Base-by-base conservation (phyloP, 2,113 vertebrate species). In the Rallus limicola region DNA sequence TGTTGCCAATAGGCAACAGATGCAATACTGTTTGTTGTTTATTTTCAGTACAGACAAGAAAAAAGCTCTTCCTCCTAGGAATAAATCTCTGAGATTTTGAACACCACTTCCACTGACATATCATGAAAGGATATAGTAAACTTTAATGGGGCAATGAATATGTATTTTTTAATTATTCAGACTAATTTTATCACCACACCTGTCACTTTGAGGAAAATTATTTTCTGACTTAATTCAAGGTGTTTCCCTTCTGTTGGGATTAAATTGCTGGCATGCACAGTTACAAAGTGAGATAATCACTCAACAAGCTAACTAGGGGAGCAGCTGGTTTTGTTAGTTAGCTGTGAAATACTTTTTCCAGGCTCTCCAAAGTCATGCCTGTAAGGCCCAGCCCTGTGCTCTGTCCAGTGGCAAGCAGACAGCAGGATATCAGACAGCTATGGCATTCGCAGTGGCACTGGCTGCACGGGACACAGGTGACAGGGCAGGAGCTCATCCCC, bases 401-500 rank as follows among this genome's bases (percentile, higher is more conserved):
- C 28, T 6, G 0, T 7, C 19, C 42, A n/a, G 46, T 1, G 2
- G 28, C 69, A 63, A 31, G 46, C 46, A 71, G 52, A 36, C 4
- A 28, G 52, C 4, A 5, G 21, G 53, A 69, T 18, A 29, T 18
- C 38, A 50, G 46, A 9, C 72, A 42, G n/a, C 24, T 3, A 0
- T 7, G 19, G 36, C 20, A 18, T 1, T 0, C 24, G 6, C 13
- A 38, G 46, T 2, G 2, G 26, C 59, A 10, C 26, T 1, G 1
- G 36, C 48, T 1, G 1, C 40, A 34, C 1, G 2, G 12, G 48
- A 50, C 16, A 42, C 29, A 20, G n/a, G 29, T 28, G 36, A 18
- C 38, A 23, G n/a, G 72, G 18, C 1, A 1, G 72, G 21, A 72
- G 8, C 36, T 23, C 1, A 24, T 55, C 71, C 55, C 20, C 6